Base-by-base conservation (phyloP, 2,797 vertebrate genomes). In the Orientallactaga sibirica region DNA sequence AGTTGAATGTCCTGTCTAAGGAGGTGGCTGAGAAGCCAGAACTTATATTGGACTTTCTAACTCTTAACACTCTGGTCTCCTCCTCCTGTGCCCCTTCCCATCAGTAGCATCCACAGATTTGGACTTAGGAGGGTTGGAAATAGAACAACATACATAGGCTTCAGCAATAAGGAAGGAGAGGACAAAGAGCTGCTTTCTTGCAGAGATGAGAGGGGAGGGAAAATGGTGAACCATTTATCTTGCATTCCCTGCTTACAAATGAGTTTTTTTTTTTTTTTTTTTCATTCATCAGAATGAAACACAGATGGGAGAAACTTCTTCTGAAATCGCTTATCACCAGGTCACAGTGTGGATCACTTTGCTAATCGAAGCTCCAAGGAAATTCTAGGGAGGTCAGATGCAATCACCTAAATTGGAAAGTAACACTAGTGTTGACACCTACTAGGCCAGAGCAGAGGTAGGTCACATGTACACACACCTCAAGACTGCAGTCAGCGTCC, bases 351-450 rank as follows among this genome's bases (percentile, higher is more conserved):
- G 27, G 84, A 87, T 81, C 91, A 90, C 68, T 86, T 68, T 74
- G 75, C 93, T 95, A 94, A 94, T 58, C 89, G 93, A 93, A 93
- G 76, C 75, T 79, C 70, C 76, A 75, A 90, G 79, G 92, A 91
- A 96, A 92, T 73, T 91, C 87, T 91, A 95, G 92, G 90, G 88
- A 91, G 91, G 74, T 92, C 92, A 96, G 92, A 93, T 70, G 82
- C 77, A 93, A 73, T 93, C 83, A 88, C 67, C 82, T 73, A 93
- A 91, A 88, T 20, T 88, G 68, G 79, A 96, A 96, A 94, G 82
- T 82, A 33, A 94, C 66, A 94, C 87, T 82, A 27, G 12, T 52
- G 15, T 90, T 96, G 87, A 86, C 86, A 84, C 64, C 76, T 70
- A 83, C 0, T 27, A 20, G 61, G 80, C 92, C 68, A 74, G 55